Percentiles rank a stretch among this genome's conserved stretches.
Evolutionary conservation across 1,140 invertebrate genomes (phyloP).

Genomic region (Caenorhabditis remanei): DNA sequence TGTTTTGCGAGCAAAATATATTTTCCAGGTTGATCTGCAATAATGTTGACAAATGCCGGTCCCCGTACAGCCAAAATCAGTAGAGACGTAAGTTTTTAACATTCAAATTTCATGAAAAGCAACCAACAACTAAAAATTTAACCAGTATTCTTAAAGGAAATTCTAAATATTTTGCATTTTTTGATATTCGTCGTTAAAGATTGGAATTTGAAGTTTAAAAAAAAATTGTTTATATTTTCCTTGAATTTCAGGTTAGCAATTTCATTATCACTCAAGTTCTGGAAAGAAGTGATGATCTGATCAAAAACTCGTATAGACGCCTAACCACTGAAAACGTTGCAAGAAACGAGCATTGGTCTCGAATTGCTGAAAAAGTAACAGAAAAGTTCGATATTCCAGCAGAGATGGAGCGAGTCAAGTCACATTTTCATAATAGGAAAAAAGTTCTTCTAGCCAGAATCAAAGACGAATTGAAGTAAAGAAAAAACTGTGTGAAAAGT

Average conservation of each 20-base stretch:
- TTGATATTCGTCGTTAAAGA: not conserved
- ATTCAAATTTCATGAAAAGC: no score
- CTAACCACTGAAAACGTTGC: conserved; percentile 29
- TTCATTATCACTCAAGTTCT: conserved; percentile 17
- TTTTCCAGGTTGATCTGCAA: not conserved
- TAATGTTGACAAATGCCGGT: not conserved
- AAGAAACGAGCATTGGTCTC: conserved; percentile 35
- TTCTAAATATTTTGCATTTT: not conserved
- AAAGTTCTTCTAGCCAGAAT: conserved; percentile 16
- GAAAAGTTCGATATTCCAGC: conserved; percentile 41
- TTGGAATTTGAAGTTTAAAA: no score
- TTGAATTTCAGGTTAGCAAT: conserved; percentile 7
- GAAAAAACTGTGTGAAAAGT: not conserved
- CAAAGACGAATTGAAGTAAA: conserved; percentile 17
- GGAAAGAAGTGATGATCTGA: conserved; percentile 34
- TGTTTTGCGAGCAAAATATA: no score
- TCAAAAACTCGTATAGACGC: conserved; percentile 34
- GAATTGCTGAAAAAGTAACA: conserved; percentile 22
- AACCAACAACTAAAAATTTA: no score
- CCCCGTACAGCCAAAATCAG: conserved; percentile 15
- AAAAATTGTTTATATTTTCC: no score
- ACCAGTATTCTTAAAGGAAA: no score
- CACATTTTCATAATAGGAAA: conserved; percentile 37
- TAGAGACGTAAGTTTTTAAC: conserved; percentile 20
- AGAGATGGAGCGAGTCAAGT: conserved; percentile 42